Percentiles rank a stretch among this genome's conserved stretches.
phyloP scores from a whole-genome alignment of 2,888 invertebrate genomes.

The Tachystola acroxantha region DNA sequence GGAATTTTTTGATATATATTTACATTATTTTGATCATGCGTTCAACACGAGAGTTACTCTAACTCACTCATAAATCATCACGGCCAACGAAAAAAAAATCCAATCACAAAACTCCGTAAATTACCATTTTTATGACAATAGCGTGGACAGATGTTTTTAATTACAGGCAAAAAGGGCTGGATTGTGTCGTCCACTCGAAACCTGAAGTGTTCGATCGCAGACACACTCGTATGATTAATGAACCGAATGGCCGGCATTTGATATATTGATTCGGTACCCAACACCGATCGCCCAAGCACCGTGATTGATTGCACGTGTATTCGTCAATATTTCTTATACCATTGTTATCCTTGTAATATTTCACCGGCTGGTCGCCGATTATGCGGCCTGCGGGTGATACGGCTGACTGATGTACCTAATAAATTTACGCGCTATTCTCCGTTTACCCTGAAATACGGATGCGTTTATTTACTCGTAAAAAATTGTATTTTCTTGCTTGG shows the following conservation, averaged over 20 bases:
- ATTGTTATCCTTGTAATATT: constrained; percentile 49
- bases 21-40: no score
- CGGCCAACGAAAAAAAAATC: no score
- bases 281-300: constrained; percentile 20
- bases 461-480: constrained; percentile 8
- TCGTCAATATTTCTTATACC: constrained; percentile 53
- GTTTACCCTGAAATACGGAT: constrained; percentile 11
- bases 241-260: constrained; percentile 23
- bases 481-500: constrained; percentile 1
- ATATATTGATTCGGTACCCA: constrained; percentile 37
- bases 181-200: constrained; percentile 8
- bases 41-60: no score
- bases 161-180: constrained; percentile 19
- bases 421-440: constrained; percentile 27
- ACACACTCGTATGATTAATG: constrained; percentile 29
- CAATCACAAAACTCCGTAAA: no score
- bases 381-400: constrained; percentile 25
- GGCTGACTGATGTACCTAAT: constrained; percentile 42
- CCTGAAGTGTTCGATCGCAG: constrained; percentile 11
- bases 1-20: no score
- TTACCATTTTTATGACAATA: no score
- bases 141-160: constrained; percentile 36
- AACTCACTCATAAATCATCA: no score
- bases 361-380: constrained; percentile 30
- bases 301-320: constrained; percentile 32